Evolutionary conservation across 2,113 vertebrate genomes (phyloP).

Genomic region (Empidonax alnorum): DNA sequence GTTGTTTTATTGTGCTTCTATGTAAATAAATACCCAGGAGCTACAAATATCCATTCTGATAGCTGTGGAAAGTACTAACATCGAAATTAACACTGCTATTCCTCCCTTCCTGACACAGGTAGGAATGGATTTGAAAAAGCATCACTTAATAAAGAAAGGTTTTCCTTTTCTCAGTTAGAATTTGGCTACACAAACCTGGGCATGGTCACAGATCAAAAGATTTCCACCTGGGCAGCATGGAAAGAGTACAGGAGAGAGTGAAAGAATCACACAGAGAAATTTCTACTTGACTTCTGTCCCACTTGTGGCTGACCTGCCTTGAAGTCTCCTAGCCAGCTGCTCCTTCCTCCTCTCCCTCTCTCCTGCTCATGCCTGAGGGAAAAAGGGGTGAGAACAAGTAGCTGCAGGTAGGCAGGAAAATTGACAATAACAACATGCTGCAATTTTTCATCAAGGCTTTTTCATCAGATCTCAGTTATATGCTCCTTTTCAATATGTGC

Average conservation of each 20-base stretch:
- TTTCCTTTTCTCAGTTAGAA: not conserved
- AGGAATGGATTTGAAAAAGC: not conserved
- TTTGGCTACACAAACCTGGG: not conserved
- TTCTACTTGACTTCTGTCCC: not conserved
- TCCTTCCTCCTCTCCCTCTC: not conserved
- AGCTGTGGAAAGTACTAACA: not conserved
- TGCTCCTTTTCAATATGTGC: not conserved
- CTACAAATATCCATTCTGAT: not conserved
- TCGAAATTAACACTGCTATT: not conserved
- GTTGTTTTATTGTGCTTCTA: not conserved
- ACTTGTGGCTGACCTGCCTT: accelerated
- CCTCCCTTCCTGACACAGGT: not conserved
- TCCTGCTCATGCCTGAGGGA: not conserved
- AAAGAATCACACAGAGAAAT: not conserved
- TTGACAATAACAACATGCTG: not conserved
- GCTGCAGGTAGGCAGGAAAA: not conserved
- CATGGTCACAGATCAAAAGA: not conserved
- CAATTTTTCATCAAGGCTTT: not conserved
- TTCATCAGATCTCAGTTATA: not conserved
- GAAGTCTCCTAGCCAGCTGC: not conserved
- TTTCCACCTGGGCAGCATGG: not conserved
- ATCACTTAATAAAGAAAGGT: not conserved
- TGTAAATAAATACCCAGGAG: not conserved
- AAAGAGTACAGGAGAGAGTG: not conserved
- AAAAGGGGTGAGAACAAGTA: not conserved